Evolutionary conservation across 1,140 invertebrate species (phyloP).

Genomic region (Camponotus vicinus): DNA sequence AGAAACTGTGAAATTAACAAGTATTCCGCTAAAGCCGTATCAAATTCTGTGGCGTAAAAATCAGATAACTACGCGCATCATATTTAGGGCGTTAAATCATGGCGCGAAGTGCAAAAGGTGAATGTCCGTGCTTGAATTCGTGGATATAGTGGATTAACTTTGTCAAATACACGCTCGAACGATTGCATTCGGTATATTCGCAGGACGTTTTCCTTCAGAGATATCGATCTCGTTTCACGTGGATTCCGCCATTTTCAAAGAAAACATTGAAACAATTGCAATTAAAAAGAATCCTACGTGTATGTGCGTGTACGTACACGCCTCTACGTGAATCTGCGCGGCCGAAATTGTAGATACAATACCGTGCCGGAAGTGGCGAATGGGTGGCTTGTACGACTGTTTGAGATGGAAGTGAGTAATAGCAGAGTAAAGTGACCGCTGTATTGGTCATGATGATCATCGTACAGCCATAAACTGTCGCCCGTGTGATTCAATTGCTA

Average conservation of each 20-base stretch:
- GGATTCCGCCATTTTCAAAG: slow-evolving; percentile 43
- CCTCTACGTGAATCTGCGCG: slow-evolving; percentile 34
- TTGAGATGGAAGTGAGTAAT: slow-evolving; percentile 76
- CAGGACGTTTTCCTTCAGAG: background rate
- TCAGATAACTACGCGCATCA: background rate
- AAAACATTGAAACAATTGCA: background rate
- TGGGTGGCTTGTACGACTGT: slow-evolving; percentile 70
- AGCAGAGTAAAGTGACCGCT: slow-evolving; percentile 76
- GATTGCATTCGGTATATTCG: background rate
- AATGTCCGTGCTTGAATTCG: slow-evolving; percentile 26
- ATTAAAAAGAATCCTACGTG: background rate
- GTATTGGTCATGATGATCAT: slow-evolving; percentile 77
- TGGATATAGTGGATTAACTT: slow-evolving; percentile 22
- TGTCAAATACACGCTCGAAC: slow-evolving; percentile 1
- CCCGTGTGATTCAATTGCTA: slow-evolving; percentile 78
- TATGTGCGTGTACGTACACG: background rate
- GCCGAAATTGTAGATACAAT: slow-evolving; percentile 54
- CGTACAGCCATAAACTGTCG: slow-evolving; percentile 76
- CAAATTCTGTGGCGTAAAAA: background rate
- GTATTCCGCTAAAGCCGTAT: background rate
- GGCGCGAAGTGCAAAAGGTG: slow-evolving; percentile 52
- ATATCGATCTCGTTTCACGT: slow-evolving; percentile 44
- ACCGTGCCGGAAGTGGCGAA: slow-evolving; percentile 70
- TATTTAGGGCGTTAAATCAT: background rate
- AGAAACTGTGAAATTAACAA: background rate